These are phyloP conservation scores for Aramus guarauna DNA, from an alignment of 2,113 vertebrate species.

Conservation along the genomic window DNA sequence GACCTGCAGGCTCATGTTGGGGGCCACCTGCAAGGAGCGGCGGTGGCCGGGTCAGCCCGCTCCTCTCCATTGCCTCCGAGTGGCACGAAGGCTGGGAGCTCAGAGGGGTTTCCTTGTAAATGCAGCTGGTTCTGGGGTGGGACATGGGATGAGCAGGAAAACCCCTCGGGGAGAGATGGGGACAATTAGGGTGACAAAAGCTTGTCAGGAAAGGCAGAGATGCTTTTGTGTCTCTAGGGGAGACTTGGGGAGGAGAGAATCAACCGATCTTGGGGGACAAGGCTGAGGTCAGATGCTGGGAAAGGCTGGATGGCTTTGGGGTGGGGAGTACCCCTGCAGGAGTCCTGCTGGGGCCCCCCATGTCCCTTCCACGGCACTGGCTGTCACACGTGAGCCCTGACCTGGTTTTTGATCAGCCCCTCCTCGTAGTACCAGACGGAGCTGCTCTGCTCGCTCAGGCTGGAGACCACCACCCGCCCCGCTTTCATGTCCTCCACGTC, in stretches of 20 bases:
- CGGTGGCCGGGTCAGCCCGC: not conserved
- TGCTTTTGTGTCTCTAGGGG: not conserved
- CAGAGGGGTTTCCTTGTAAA: not conserved
- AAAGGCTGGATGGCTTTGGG: not conserved
- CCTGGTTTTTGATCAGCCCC: conserved; percentile 92
- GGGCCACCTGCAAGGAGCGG: conserved; percentile 73
- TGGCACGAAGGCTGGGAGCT: not conserved
- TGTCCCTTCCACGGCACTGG: rapidly evolving
- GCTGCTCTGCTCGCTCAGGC: conserved; percentile 75
- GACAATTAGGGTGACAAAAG: not conserved
- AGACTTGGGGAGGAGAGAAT: not conserved
- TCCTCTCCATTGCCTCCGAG: rapidly evolving
- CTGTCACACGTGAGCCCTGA: not conserved
- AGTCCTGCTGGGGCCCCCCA: not conserved
- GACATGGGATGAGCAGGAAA: not conserved
- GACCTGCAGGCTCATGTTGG: conserved; percentile 89
- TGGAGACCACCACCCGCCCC: conserved; percentile 82
- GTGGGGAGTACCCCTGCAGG: not conserved
- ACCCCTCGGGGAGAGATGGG: not conserved
- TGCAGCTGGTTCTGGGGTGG: not conserved
- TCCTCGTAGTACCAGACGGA: conserved; percentile 92
- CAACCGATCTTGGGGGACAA: not conserved
- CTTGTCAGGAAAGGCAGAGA: not conserved
- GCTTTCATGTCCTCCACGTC: conserved; percentile 89
- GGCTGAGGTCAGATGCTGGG: not conserved